Conservation (phyloP, 2,888 invertebrate species). For the Dasypolia templi region DNA sequence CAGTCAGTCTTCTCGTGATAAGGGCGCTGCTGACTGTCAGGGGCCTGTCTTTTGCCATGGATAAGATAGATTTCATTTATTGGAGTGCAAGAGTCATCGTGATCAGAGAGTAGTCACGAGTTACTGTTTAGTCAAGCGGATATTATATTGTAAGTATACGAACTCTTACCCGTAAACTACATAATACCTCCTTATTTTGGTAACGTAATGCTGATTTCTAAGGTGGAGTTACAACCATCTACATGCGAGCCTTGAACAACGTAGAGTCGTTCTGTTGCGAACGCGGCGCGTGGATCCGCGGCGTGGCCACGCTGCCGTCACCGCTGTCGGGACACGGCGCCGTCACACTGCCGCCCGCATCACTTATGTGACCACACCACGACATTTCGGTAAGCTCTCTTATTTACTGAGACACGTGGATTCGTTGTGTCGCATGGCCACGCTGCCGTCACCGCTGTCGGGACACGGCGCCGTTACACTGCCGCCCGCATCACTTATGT, state of each 20-base stretch:
- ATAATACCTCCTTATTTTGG: neutral
- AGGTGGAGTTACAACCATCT: slow-evolving; percentile 92
- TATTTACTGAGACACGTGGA: too few species aligned
- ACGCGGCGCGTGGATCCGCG: slow-evolving; percentile 91
- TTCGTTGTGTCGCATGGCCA: too few species aligned
- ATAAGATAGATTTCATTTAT: neutral
- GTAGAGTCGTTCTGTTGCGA: slow-evolving; percentile 92
- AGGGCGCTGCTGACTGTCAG: neutral
- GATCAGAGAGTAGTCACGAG: neutral
- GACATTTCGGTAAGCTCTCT: neutral
- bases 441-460: too few species aligned
- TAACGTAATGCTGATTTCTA: slow-evolving; percentile 1
- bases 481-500: too few species aligned
- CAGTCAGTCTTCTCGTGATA: neutral
- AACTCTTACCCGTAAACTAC: neutral
- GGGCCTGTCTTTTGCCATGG: neutral
- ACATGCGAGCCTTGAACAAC: slow-evolving; percentile 91
- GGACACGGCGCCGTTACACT: too few species aligned
- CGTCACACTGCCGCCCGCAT: slow-evolving; percentile 86
- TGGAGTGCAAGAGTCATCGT: neutral
- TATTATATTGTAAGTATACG: neutral
- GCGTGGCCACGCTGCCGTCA: slow-evolving; percentile 91
- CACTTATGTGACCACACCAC: slow-evolving; percentile 79
- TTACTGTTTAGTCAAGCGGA: neutral
- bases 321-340: slow-evolving; percentile 91